phyloP scores from a whole-genome alignment of 2,888 invertebrate species.

The Geotrupes spiniger region DNA sequence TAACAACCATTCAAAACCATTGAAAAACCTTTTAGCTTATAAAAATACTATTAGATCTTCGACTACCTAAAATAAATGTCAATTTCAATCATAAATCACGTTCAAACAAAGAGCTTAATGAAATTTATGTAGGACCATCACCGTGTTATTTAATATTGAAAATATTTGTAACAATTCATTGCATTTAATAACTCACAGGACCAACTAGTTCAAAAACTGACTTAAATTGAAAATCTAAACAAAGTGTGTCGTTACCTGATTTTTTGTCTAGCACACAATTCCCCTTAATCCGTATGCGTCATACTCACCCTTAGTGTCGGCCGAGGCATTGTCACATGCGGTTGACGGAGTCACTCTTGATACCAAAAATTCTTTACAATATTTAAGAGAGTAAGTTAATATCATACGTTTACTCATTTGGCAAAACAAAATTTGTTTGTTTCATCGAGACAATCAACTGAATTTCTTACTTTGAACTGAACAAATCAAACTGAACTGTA shows the following conservation, averaged over 20 bases:
- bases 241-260: neutral
- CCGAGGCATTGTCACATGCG: constrained; percentile 27
- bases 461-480: constrained; percentile 7
- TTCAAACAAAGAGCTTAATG: too few relatives aligned
- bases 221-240: too few relatives aligned
- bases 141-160: too few relatives aligned
- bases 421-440: constrained; percentile 12
- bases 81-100: too few relatives aligned
- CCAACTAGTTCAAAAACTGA: too few relatives aligned
- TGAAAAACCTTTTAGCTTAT: too few relatives aligned
- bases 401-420: constrained; percentile 40
- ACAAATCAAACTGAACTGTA: neutral
- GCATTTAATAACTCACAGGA: too few relatives aligned
- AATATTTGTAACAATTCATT: too few relatives aligned
- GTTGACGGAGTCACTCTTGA: constrained; percentile 36
- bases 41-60: too few relatives aligned
- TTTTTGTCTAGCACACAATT: neutral
- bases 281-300: constrained; percentile 4
- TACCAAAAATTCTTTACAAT: constrained; percentile 50
- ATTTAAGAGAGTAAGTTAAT: constrained; percentile 55
- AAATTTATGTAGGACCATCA: too few relatives aligned
- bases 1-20: too few relatives aligned
- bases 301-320: constrained; percentile 28
- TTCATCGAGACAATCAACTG: constrained; percentile 13
- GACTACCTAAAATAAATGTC: too few relatives aligned